A percentile compares a stretch with the other conserved stretches of the same genome.
Conservation (phyloP, 1,140 invertebrate species). For the Aricia agestis region DNA sequence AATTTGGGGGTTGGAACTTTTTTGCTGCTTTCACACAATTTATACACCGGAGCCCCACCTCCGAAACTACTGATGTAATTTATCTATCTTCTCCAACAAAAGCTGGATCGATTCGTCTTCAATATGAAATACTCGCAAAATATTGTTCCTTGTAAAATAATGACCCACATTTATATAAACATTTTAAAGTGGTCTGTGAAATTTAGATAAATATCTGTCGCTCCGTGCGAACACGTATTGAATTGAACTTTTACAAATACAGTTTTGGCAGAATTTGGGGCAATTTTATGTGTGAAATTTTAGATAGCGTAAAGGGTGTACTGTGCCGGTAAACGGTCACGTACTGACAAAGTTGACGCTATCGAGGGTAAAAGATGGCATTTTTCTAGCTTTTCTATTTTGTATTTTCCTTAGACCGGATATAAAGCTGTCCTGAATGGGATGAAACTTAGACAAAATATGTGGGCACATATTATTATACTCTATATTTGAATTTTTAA, state of each 20-base stretch:
- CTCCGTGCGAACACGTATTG: neutral
- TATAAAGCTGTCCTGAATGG: neutral
- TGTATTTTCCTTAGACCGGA: neutral
- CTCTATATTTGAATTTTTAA: too few relatives aligned
- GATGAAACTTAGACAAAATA: too few relatives aligned
- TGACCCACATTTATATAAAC: neutral
- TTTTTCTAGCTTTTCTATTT: neutral
- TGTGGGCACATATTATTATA: too few relatives aligned
- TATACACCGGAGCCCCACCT: neutral
- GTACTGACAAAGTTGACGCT: neutral
- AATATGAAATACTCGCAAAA: neutral
- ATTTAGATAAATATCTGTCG: neutral
- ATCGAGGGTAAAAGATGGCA: neutral
- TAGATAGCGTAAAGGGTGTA: neutral
- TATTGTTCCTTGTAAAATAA: neutral
- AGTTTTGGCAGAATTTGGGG: neutral
- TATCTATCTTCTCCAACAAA: neutral
- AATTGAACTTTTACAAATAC: slow-evolving; percentile 13
- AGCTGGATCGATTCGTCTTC: neutral
- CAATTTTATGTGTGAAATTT: slow-evolving; percentile 13
- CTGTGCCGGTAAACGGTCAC: slow-evolving; percentile 6
- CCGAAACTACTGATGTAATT: neutral
- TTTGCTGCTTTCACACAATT: neutral
- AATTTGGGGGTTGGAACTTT: neutral
- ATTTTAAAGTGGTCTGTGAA: neutral